A percentile compares a stretch with the other conserved stretches of the same genome.
phyloP scores from a whole-genome alignment of 92 coral and sea anemone species.

The Actinostola sp. region DNA sequence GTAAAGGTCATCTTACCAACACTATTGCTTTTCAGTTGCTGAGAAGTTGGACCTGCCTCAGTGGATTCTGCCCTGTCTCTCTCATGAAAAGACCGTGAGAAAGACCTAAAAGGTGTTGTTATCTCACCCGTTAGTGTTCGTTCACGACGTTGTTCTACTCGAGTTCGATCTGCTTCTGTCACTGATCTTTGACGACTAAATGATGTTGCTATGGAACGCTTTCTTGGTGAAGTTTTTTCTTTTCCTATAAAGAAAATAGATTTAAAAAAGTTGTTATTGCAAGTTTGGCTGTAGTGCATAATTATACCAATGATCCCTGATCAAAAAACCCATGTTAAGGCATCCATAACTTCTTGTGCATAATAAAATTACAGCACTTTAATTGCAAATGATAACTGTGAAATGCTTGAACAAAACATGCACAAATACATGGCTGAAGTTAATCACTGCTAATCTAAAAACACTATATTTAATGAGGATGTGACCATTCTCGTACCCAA shows the following conservation, averaged over 20 bases:
- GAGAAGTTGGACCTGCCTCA: constrained; percentile 13
- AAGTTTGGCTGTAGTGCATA: no score
- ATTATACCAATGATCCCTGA: no score
- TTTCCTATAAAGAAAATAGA: constrained; percentile 44
- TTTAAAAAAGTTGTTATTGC: no score
- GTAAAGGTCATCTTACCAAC: neutral
- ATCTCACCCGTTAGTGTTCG: constrained; percentile 55
- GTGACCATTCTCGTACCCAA: no score
- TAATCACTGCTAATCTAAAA: no score
- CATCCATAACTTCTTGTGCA: no score
- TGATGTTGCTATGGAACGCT: constrained; percentile 41
- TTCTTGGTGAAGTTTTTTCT: constrained; percentile 66
- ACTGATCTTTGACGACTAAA: constrained; percentile 61
- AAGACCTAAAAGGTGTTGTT: constrained; percentile 34
- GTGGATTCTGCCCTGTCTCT: neutral
- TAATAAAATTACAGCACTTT: no score
- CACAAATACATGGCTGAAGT: no score
- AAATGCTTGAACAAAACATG: no score
- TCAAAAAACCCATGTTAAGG: no score
- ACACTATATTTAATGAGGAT: no score
- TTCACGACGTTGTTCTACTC: constrained; percentile 42
- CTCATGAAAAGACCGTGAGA: constrained; percentile 52
- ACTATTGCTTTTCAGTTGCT: neutral
- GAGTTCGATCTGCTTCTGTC: constrained; percentile 59
- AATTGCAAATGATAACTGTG: no score